Conservation (phyloP, 2,797 vertebrate genomes). For the Xenentodon cancila region DNA sequence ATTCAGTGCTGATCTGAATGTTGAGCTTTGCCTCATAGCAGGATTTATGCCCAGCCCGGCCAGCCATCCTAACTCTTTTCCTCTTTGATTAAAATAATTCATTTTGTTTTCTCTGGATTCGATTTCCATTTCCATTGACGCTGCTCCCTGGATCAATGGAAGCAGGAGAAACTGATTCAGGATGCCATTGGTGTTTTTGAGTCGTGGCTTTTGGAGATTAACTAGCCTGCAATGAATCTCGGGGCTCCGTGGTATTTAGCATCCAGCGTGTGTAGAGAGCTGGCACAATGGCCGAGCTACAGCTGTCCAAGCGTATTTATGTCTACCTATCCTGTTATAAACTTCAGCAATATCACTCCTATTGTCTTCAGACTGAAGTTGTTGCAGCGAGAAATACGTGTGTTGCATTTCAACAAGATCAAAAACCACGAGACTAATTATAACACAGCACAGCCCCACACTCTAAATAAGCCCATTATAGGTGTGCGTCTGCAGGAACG, state of each 20-base stretch:
- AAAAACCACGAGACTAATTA: constrained; percentile 61
- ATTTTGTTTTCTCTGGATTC: no score
- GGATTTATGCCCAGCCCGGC: neutral
- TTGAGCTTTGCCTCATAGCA: neutral
- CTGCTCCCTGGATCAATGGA: no score
- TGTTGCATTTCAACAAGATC: constrained; percentile 38
- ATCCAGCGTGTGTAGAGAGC: no score
- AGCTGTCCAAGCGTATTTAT: no score
- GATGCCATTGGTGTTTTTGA: no score
- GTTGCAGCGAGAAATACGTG: constrained; percentile 25
- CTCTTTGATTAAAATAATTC: no score
- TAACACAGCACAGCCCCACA: constrained; percentile 44
- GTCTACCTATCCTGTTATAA: constrained; percentile 6
- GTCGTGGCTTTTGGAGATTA: no score
- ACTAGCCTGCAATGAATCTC: no score
- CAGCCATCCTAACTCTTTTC: neutral
- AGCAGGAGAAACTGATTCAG: no score
- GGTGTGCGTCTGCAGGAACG: constrained; percentile 44
- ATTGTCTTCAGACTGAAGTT: constrained; percentile 20
- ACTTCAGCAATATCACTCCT: constrained; percentile 5
- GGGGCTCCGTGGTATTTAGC: no score
- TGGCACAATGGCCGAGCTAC: no score
- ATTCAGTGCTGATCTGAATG: neutral
- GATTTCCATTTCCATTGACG: no score
- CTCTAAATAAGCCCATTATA: constrained; percentile 56